Evolutionary conservation across 2,113 vertebrate species (phyloP).

Genomic region (Nansenia antarctica): DNA sequence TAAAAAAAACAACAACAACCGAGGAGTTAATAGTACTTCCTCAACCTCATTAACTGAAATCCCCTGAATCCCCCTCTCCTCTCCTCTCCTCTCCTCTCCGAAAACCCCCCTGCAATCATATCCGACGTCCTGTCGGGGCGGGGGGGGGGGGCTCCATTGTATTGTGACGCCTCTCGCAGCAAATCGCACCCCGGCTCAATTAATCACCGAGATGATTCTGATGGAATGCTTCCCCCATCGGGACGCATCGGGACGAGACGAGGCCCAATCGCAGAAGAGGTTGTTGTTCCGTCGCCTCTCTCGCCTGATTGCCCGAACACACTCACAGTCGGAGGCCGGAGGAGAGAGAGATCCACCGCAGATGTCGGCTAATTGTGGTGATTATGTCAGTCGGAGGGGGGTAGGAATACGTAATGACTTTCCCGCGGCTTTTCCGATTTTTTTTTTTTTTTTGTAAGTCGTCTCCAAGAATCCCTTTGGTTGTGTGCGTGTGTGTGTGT

Average conservation of each 20-base stretch:
- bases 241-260: too few relatives aligned
- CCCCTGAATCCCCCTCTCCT: too few relatives aligned
- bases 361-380: constrained; percentile 81
- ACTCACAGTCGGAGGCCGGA: background rate
- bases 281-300: background rate
- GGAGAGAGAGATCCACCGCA: constrained; percentile 66
- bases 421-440: constrained; percentile 72
- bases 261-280: background rate
- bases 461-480: constrained; percentile 68
- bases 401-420: constrained; percentile 76
- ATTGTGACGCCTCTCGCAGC: background rate
- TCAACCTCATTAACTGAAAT: too few relatives aligned
- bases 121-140: too few relatives aligned
- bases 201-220: background rate
- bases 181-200: background rate
- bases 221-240: background rate
- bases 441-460: background rate
- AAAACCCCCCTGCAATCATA: too few relatives aligned
- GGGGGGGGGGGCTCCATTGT: too few relatives aligned
- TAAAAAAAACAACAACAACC: too few relatives aligned
- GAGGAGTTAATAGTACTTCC: too few relatives aligned
- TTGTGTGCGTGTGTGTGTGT: constrained; percentile 42
- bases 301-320: too few relatives aligned
- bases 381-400: constrained; percentile 75
- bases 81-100: too few relatives aligned